phyloP scores from a whole-genome alignment of 2,888 invertebrate species.

The Drosophila quinaria region DNA sequence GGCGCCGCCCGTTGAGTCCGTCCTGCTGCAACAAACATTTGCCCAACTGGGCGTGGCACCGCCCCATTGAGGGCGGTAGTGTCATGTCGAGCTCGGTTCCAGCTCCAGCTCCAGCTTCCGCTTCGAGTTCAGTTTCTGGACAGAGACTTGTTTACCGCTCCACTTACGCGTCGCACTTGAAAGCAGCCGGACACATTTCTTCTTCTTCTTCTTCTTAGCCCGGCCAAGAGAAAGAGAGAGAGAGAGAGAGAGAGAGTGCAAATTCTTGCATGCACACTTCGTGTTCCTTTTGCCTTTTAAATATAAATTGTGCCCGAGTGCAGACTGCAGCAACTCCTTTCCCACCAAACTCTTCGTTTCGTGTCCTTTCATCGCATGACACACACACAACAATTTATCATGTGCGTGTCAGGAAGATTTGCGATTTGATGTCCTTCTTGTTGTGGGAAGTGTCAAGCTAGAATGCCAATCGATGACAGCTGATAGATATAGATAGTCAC shows the following conservation, averaged over 20 bases:
- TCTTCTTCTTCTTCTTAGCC: constrained; percentile 28
- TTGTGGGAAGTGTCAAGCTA: constrained; percentile 46
- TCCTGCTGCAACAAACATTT: constrained; percentile 66
- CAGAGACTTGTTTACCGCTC: constrained; percentile 75
- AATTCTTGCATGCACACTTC: constrained; percentile 13
- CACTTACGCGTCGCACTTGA: constrained; percentile 71
- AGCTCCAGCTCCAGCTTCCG: constrained; percentile 16
- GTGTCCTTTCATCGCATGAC: constrained; percentile 54
- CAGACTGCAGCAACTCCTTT: constrained; percentile 43
- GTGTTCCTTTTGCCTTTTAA: constrained; percentile 45
- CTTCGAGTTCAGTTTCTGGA: constrained; percentile 9
- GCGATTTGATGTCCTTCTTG: constrained; percentile 56
- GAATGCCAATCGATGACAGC: constrained; percentile 62
- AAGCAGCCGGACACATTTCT: constrained; percentile 57
- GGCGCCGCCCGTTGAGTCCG: constrained; percentile 82
- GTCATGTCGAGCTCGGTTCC: constrained; percentile 16
- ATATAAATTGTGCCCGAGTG: constrained; percentile 60
- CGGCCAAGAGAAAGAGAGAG: not conserved
- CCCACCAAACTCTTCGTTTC: not conserved
- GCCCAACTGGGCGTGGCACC: constrained; percentile 50
- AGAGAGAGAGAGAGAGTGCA: not conserved
- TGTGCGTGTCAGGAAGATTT: constrained; percentile 60
- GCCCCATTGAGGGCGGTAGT: constrained; percentile 12
- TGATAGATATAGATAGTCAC: constrained; percentile 16
- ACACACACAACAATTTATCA: constrained; percentile 73